Percentiles rank a stretch among this genome's conserved stretches.
Evolutionary conservation across 2,888 invertebrate species (phyloP).

Genomic region (Tanypteryx hageni): DNA sequence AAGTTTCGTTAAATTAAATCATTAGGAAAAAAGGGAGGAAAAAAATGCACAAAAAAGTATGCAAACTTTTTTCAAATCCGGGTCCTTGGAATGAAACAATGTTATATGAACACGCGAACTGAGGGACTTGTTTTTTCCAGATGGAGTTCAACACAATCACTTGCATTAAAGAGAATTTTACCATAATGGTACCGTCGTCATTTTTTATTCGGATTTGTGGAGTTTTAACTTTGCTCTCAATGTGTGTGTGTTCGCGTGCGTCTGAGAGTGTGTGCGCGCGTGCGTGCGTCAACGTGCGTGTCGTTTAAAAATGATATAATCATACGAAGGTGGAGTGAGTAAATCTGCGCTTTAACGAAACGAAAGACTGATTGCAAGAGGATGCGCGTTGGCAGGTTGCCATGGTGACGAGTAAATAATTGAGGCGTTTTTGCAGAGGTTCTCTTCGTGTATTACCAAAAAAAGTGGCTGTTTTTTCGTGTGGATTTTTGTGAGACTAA

Average conservation of each 20-base stretch:
- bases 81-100: neutral
- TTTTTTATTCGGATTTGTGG: conserved; percentile 47
- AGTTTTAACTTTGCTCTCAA: conserved; percentile 49
- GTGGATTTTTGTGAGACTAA: neutral
- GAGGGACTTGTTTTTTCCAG: neutral
- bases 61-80: no score
- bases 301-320: neutral
- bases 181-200: conserved; percentile 31
- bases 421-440: neutral
- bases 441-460: conserved; percentile 1
- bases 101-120: neutral
- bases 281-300: neutral
- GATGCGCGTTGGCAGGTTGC: neutral
- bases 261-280: neutral
- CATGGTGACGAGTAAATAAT: conserved; percentile 18
- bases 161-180: conserved; percentile 7
- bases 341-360: conserved; percentile 45
- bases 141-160: conserved; percentile 37
- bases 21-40: neutral
- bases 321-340: neutral
- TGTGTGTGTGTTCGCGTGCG: conserved; percentile 1
- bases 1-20: neutral
- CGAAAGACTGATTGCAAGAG: conserved; percentile 44
- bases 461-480: conserved; percentile 24
- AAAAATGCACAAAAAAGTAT: neutral